phyloP scores from a whole-genome alignment of 1,140 invertebrate species.

The Oedothorax gibbosus region DNA sequence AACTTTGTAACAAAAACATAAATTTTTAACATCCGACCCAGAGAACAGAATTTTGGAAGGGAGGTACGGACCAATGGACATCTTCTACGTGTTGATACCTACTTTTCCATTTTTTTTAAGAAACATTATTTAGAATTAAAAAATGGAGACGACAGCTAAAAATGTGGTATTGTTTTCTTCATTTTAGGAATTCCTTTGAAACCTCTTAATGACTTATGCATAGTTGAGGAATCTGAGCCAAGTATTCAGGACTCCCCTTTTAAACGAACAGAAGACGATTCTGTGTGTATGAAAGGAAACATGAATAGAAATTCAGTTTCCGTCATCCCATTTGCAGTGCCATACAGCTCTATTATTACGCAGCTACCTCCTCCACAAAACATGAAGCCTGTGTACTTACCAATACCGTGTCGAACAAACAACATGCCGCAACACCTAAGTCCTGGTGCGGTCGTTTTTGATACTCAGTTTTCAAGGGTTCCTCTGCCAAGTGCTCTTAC shows the following conservation, averaged over 20 bases:
- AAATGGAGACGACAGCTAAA: too few species aligned
- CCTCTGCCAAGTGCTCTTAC: conserved; percentile 60
- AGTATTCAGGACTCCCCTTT: conserved; percentile 21
- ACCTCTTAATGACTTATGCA: conserved; percentile 17
- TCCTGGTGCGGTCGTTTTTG: conserved; percentile 55
- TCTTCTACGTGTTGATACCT: too few species aligned
- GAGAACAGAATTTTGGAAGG: too few species aligned
- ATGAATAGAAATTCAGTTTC: conserved; percentile 32
- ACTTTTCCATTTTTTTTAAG: neutral
- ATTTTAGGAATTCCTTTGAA: conserved; percentile 27
- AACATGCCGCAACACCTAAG: conserved; percentile 31
- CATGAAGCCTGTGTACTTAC: conserved; percentile 52
- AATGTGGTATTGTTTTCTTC: too few species aligned
- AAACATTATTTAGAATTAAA: neutral
- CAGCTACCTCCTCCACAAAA: conserved; percentile 46
- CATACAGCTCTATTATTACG: conserved; percentile 38
- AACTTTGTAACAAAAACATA: too few species aligned
- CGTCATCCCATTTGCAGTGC: conserved; percentile 45
- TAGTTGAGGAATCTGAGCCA: conserved; percentile 33
- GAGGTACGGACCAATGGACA: too few species aligned
- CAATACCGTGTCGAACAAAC: conserved; percentile 53
- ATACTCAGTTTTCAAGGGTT: conserved; percentile 56
- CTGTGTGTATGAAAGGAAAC: conserved; percentile 36
- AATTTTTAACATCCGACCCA: too few species aligned
- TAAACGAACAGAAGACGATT: conserved; percentile 49